Evolutionary conservation across 2,888 invertebrate genomes (phyloP).

Genomic region (Tribolium freemani): DNA sequence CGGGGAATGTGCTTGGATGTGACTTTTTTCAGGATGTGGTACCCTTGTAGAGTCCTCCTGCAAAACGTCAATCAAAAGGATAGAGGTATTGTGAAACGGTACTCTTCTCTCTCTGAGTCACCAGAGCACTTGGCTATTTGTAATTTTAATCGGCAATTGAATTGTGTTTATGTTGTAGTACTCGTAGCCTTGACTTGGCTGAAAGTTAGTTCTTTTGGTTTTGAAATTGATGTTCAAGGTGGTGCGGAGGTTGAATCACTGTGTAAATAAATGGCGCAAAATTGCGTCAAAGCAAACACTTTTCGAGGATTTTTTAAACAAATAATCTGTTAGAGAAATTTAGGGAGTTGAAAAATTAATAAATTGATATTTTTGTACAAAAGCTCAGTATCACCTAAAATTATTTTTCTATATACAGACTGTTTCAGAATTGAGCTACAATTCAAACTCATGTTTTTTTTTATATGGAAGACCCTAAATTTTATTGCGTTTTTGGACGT

Average conservation of each 20-base stretch:
- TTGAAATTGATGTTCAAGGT: background rate
- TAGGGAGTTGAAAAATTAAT: no score
- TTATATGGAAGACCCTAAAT: no score
- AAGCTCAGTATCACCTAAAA: no score
- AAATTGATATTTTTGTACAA: no score
- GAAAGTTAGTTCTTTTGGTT: background rate
- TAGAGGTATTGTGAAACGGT: conserved; percentile 48
- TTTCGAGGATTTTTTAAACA: background rate
- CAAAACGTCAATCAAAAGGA: conserved; percentile 55
- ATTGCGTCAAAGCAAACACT: background rate
- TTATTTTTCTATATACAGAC: no score
- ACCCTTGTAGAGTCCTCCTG: conserved; percentile 63
- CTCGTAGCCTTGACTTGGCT: background rate
- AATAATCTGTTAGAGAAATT: background rate
- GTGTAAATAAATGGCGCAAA: background rate
- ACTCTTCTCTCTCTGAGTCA: no score
- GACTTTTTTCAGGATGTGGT: conserved; percentile 58
- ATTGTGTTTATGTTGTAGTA: background rate
- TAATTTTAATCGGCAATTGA: no score
- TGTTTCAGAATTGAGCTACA: no score
- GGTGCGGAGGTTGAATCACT: background rate
- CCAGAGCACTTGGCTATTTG: no score
- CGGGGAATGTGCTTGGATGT: conserved; percentile 39
- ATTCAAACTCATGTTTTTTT: no score
- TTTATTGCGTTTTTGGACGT: no score